Evolutionary conservation across 2,888 invertebrate genomes (phyloP), one percentile per base, ranked within the genome.

Genomic region (Sarcophaga variegata): DNA sequence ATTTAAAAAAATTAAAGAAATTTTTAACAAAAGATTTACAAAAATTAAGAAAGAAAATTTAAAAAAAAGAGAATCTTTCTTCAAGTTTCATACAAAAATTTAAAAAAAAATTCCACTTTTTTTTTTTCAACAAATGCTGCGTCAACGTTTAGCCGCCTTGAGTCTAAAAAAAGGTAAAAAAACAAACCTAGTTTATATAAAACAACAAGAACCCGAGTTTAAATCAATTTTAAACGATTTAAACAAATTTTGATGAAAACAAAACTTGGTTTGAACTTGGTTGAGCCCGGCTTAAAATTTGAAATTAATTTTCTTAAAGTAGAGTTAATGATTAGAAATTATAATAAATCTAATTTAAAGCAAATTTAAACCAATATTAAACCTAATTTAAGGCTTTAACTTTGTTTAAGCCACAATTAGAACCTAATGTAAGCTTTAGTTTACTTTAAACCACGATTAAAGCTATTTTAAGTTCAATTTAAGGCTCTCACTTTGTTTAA

Each of bases 81-180:
- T 47, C 20, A 69, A 49, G 1, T 47, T 14, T 12, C 2, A 62
- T 69, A 70, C 45, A 17, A 47, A 67, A 78, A 60, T 22, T 60
- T 20, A 37, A 0, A 49, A 45, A 59, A 49, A 47, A 49, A 64
- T 0, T 0, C 4, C 45, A 17, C 74, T 49, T 14, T 45, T 14
- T 49, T 14, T 45, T 14, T 25, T 37, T 2, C 70, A 37, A 87
- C 62, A 88, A 88, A 93, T 93, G 92, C 92, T 92, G 90, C 93
- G 93, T 88, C 90, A 92, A 89, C 92, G 93, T 89, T 89, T 93
- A 90, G 90, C 92, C 81, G 91, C 93, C 88, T 88, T 93, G 79
- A 92, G 92, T 89, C 91, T 92, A 89, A 92, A 93, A 90, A 91
- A 92, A 93, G 92, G 92, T 92, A 93, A 89, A 78, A 72, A n/a